Base-by-base conservation (phyloP, 2,113 vertebrate species). In the Ammodytes dubius region DNA sequence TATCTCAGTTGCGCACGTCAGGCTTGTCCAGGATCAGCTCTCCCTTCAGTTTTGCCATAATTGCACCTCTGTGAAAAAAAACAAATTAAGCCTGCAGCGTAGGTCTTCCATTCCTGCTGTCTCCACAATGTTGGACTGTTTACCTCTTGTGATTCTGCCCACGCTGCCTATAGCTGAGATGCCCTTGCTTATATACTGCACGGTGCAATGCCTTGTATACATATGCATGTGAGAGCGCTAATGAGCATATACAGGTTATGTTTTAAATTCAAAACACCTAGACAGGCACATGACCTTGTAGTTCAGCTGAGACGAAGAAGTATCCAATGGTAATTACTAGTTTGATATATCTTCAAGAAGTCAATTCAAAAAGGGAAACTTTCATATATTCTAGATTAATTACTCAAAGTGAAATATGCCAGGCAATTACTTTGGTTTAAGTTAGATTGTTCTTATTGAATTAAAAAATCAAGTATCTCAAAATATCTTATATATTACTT, bases 1-100 rank as follows among this genome's bases (percentile, higher is more conserved):
- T 91, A 89, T 92, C 93, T 88, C 83, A 35, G 54, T 70, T 85
- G 85, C 57, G 52, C 82, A 86, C 88, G 89, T 89, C 86, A 75
- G 82, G 82, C 87, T 87, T 84, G 87, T 87, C 82, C 75, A 27
- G 81, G 42, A 57, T 57, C 64, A 71, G 69, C 77, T 70, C 77
- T 79, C 59, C 66, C 52, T 87, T 91, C 71, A 69, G 87, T 88
- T 89, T 27, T 86, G 74, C 77, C 82, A 74, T 84, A 83, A 88
- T 78, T 70, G 66, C 89, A 81, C 78, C 74, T 74, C 85, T 89
- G 88, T 88, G 90, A 89, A 90, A 89, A 27, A 27, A 27, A 90
- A 88, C 74, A 85, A 90, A 90, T 89, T 82, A 83, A 42, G 79
- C 78, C 78, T 27, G 27, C 27, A 42, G 70, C 68, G 75, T 52